These are phyloP conservation scores for Drosophila pseudotakahashii DNA, from an alignment of 2,888 invertebrate genomes.

Conservation along the genomic window DNA sequence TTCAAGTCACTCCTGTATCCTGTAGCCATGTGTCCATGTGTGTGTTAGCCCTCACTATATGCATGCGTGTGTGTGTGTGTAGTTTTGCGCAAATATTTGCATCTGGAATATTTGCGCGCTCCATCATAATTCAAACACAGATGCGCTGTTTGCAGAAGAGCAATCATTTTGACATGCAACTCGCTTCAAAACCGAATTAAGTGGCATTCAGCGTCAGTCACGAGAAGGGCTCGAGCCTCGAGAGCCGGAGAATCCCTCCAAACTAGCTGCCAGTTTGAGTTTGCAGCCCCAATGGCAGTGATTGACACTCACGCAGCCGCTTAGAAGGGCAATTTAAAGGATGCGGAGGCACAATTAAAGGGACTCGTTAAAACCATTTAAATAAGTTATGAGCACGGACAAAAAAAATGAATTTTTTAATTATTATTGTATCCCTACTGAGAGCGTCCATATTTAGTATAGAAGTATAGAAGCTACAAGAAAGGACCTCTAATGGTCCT, in stretches of 20 bases:
- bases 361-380: neutral
- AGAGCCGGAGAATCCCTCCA: constrained; percentile 10
- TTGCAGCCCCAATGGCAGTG: constrained; percentile 54
- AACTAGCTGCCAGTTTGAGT: constrained; percentile 31
- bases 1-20: constrained; percentile 60
- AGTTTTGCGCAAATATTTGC: constrained; percentile 84
- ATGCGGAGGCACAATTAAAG: neutral
- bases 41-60: constrained; percentile 43
- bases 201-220: constrained; percentile 79
- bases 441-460: no score
- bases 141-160: constrained; percentile 84
- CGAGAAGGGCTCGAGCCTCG: constrained; percentile 41
- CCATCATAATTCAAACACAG: constrained; percentile 84
- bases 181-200: constrained; percentile 83
- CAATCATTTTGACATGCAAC: constrained; percentile 83
- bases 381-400: neutral
- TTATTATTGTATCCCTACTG: no score
- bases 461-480: no score
- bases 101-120: constrained; percentile 84
- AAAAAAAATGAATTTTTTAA: no score
- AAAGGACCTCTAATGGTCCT: no score
- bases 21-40: constrained; percentile 24
- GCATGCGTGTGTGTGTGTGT: constrained; percentile 66
- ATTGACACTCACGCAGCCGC: constrained; percentile 68
- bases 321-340: constrained; percentile 25